Conservation (phyloP, 2,797 vertebrate species). For the Cyclopterus lumpus region DNA sequence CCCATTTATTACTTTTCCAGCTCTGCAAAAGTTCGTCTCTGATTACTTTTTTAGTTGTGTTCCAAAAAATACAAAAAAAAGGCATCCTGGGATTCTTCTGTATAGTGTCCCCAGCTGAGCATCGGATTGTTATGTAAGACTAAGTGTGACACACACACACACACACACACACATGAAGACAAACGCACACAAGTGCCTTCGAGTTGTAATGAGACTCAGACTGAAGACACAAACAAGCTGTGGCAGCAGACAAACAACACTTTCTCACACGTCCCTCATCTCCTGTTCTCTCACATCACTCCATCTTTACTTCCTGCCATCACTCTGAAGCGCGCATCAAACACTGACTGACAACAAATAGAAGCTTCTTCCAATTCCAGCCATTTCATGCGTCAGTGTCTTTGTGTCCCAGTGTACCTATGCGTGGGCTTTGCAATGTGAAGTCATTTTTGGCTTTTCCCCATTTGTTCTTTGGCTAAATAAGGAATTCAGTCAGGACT, state of each 20-base stretch:
- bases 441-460: conserved; percentile 41
- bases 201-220: conserved; percentile 65
- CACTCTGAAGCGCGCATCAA: conserved; percentile 60
- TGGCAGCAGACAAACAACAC: conserved; percentile 74
- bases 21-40: conserved; percentile 34
- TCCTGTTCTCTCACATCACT: conserved; percentile 66
- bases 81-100: conserved; percentile 52
- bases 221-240: conserved; percentile 67
- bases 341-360: conserved; percentile 51
- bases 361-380: conserved; percentile 55
- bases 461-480: conserved; percentile 42
- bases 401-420: conserved; percentile 37
- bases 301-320: conserved; percentile 62
- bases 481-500: conserved; percentile 44
- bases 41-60: conserved; percentile 44
- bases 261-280: conserved; percentile 60
- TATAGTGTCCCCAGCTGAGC: conserved; percentile 64
- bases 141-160: conserved; percentile 39
- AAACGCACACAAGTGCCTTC: conserved; percentile 34
- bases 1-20: conserved; percentile 20
- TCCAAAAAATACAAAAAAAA: conserved; percentile 57
- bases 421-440: conserved; percentile 16
- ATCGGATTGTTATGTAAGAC: conserved; percentile 70
- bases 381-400: conserved; percentile 57
- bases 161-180: conserved; percentile 23